These are phyloP conservation scores for Plestiodon gilberti DNA, from an alignment of 2,113 vertebrate species.

Conservation along the genomic window DNA sequence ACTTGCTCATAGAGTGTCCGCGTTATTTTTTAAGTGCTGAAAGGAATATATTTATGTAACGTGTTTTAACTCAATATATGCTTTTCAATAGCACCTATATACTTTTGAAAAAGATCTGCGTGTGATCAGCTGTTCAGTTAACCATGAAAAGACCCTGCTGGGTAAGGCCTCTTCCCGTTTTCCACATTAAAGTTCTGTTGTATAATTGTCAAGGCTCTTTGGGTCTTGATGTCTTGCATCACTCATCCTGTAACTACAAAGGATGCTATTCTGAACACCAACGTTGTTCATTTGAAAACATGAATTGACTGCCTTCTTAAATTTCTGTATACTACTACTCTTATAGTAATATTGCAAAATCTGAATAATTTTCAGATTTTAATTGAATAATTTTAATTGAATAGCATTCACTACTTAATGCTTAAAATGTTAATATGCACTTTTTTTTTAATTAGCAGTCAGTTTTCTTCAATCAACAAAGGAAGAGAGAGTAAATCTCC, in stretches of 20 bases:
- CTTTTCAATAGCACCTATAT: conserved; percentile 86
- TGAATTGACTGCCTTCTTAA: not conserved
- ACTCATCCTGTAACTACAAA: not conserved
- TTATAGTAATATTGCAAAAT: not conserved
- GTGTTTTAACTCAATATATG: conserved; percentile 25
- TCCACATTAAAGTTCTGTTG: not conserved
- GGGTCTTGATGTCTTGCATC: not conserved
- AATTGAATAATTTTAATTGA: no score
- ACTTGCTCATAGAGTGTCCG: conserved; percentile 8
- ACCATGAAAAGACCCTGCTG: conserved; percentile 89
- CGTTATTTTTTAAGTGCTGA: not conserved
- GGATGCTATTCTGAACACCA: not conserved
- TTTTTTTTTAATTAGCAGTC: conserved; percentile 78
- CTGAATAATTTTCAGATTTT: no score
- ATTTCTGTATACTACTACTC: not conserved
- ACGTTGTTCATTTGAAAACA: not conserved
- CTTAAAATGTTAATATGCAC: conserved; percentile 2
- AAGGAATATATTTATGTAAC: not conserved
- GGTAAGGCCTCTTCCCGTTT: conserved; percentile 78
- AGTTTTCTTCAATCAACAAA: conserved; percentile 82
- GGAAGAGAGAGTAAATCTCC: conserved; percentile 68
- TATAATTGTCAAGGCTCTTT: not conserved
- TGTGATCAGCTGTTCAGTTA: conserved; percentile 92
- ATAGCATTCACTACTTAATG: not conserved
- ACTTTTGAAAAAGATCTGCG: conserved; percentile 90